A percentile compares a stretch with the other conserved stretches of the same genome.
Evolutionary conservation across 2,888 invertebrate genomes (phyloP).

Genomic region (Lacanobia wlatinum): DNA sequence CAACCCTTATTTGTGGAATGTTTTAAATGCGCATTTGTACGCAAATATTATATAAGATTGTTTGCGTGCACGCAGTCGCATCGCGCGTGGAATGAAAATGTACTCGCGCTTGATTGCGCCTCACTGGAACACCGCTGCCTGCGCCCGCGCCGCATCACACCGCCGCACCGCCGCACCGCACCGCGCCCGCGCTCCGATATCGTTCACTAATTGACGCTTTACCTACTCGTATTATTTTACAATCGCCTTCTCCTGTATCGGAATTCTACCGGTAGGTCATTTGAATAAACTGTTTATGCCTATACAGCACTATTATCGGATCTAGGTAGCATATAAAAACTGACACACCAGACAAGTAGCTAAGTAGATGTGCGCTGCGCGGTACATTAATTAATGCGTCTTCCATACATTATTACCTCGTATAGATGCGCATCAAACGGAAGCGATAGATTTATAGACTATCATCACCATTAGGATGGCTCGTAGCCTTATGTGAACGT

Average conservation of each 20-base stretch:
- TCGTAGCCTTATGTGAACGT: conserved; percentile 31
- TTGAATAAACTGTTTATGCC: conserved; percentile 54
- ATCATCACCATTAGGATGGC: conserved; percentile 44
- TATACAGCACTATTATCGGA: conserved; percentile 36
- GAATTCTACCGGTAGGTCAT: conserved; percentile 52
- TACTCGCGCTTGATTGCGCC: conserved; percentile 61
- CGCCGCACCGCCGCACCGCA: conserved; percentile 36
- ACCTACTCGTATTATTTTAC: conserved; percentile 61
- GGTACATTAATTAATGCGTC: conserved; percentile 23
- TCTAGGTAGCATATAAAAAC: conserved; percentile 34
- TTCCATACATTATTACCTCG: conserved; percentile 43
- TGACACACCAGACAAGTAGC: conserved; percentile 36
- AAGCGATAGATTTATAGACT: conserved; percentile 55
- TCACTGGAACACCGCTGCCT: conserved; percentile 62
- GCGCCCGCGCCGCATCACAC: conserved; percentile 47
- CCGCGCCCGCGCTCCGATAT: conserved; percentile 40
- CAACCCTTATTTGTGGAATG: conserved; percentile 83
- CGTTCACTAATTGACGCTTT: conserved; percentile 62
- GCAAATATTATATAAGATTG: conserved; percentile 80
- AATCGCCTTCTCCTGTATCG: conserved; percentile 51
- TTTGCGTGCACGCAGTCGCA: conserved; percentile 74
- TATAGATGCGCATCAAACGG: conserved; percentile 37
- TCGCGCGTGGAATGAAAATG: conserved; percentile 79
- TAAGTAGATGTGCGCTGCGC: conserved; percentile 20
- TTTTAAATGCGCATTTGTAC: conserved; percentile 79